Percentiles rank a stretch among this genome's conserved stretches.
Conservation (phyloP, 1,140 invertebrate species). For the Xylocopa sonorina region DNA sequence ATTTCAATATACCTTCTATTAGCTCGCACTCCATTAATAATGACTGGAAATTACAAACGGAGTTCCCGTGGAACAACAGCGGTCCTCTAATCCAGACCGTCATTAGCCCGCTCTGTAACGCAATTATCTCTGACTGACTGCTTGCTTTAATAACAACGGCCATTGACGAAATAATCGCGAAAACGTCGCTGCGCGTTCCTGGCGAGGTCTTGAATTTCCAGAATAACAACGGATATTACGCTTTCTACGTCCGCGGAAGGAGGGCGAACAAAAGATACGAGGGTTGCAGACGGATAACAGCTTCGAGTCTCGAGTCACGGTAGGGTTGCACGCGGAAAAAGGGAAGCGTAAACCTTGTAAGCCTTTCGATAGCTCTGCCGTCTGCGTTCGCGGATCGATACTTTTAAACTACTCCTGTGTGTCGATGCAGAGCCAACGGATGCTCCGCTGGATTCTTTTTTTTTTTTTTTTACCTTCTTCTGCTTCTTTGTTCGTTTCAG, state of each 20-base stretch:
- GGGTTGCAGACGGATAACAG: slow-evolving; percentile 15
- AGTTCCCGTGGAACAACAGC: background rate
- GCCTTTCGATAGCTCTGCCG: slow-evolving; percentile 11
- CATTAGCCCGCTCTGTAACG: background rate
- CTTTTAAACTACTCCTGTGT: background rate
- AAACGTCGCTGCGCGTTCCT: too few species aligned
- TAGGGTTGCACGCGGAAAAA: background rate
- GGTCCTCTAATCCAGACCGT: background rate
- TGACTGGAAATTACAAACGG: background rate
- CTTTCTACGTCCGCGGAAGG: background rate
- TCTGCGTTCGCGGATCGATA: slow-evolving; percentile 13
- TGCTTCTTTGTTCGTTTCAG: background rate
- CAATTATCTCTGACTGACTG: background rate
- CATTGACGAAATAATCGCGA: background rate
- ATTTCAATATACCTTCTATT: too few species aligned
- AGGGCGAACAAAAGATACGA: background rate
- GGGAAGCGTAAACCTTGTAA: slow-evolving; percentile 13
- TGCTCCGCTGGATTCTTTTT: too few species aligned
- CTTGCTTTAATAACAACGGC: slow-evolving; percentile 5
- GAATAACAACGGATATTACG: background rate
- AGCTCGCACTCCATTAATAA: background rate
- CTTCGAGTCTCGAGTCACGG: background rate
- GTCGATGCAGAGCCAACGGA: background rate
- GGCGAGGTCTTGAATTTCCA: background rate
- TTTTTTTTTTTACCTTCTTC: too few species aligned